Evolutionary conservation across 2,113 vertebrate genomes (phyloP), one percentile per base, ranked within the genome.

Genomic region (Australoheros scitulus): DNA sequence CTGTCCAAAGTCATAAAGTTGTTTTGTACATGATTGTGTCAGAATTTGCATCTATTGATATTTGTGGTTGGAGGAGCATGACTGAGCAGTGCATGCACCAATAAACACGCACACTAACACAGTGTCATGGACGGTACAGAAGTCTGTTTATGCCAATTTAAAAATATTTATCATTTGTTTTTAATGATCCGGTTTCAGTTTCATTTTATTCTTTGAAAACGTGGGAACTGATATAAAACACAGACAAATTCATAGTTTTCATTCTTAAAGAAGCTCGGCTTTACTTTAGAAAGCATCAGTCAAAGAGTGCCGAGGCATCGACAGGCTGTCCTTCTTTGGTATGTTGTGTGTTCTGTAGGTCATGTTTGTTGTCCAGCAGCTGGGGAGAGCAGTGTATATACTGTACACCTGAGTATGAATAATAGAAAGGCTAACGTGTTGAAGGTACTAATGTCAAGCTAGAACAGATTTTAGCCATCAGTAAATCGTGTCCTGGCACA

Each of bases 1-100:
- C 91, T 94, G 93, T 94, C 94, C 70, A 76, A 85, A 93, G 89
- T 83, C 84, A 92, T 95, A 88, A 93, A 32, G 78, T 70, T 90
- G 78, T 82, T 89, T 85, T 87, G 59, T 83, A 84, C 88, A 88
- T 90, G 91, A 93, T 32, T 82, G 78, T 89, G 78, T 85, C 80
- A 76, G 59, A 56, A 89, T 84, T 61, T 58, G 72, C 72, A 81
- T 76, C 77, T 92, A 90, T 88, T 83, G 87, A 93, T 87, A 32
- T 93, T 92, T 91, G 65, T 80, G 84, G 80, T 55, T 84, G 88
- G 77, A 79, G 52, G 59, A 87, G 41, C 80, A 59, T 60, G 52
- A 80, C 17, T 80, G 59, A 50, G 61, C 58, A 26, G 20, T 3
- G 29, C 34, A 32, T 50, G 38, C 24, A 47, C 61, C 11, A 68